Base-by-base conservation (phyloP, 2,113 vertebrate species). In the Daboia siamensis region DNA sequence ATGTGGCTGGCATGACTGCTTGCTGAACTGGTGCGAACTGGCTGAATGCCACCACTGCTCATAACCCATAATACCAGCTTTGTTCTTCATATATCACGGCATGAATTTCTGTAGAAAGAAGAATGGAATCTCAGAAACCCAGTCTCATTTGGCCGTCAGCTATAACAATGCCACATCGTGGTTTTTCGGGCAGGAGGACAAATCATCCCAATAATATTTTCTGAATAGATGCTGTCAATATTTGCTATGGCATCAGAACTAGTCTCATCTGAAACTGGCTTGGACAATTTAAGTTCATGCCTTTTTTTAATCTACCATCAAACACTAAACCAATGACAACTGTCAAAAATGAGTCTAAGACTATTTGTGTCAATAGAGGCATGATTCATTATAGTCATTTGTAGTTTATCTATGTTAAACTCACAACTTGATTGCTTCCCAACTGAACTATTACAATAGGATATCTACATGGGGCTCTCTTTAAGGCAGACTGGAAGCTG, bases 211-310 rank as follows among this genome's bases (percentile, higher is more conserved):
- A 69, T 86, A 61, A 86, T 54, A 54, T 87, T 88, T 61, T 61
- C 86, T 55, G 59, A 88, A 55, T 86, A 92, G 86, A 74, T 55
- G 91, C 52, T 69, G 59, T 54, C 48, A 88, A 88, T 86, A 54
- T 92, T 92, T 88, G n/a, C 91, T 55, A 44, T 87, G 91, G 86
- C 86, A 87, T 87, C 26, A 92, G 91, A 86, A n/a, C 86, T 69
- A 44, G 59, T 44, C 7, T 69, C 44, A 46, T 92, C 91, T 24
- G 39, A 39, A 39, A 54, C 29, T 17, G 57, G 64, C n/a, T 91
- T 91, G 21, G 48, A 69, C 57, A 64, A 48, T 52, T 87, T 48
- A 87, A 15, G 15, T 64, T 52, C 24, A 56, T 48, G 26, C 90
- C 52, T 26, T 51, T 86, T 51, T 21, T 10, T 54, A 39, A 86